Evolutionary conservation across 2,797 vertebrate species (phyloP).

Genomic region (Carapus acus): DNA sequence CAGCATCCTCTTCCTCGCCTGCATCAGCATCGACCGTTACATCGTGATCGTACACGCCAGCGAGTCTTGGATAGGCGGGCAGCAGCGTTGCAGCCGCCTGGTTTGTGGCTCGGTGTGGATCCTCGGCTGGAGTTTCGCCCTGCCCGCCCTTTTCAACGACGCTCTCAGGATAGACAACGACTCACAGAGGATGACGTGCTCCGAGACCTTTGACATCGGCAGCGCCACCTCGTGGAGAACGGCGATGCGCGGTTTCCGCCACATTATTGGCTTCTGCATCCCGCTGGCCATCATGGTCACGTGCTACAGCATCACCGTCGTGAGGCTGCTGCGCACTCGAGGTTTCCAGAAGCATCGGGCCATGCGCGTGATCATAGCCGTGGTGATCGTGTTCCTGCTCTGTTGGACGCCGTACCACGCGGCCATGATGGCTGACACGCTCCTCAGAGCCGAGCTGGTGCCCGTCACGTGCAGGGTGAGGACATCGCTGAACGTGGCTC

Average conservation of each 20-base stretch:
- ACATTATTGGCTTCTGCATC: constrained; percentile 69
- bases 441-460: constrained; percentile 48
- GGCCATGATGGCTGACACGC: constrained; percentile 55
- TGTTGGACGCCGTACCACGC: constrained; percentile 73
- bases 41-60: constrained; percentile 67
- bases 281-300: constrained; percentile 66
- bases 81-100: constrained; percentile 45
- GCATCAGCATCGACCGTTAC: constrained; percentile 77
- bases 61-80: constrained; percentile 25
- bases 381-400: constrained; percentile 70
- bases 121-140: constrained; percentile 51
- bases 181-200: constrained; percentile 10
- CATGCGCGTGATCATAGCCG: constrained; percentile 72
- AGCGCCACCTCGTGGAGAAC: constrained; percentile 46
- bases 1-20: constrained; percentile 75
- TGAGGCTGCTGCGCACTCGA: constrained; percentile 58
- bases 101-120: constrained; percentile 62
- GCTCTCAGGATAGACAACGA: accelerated
- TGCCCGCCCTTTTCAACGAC: constrained; percentile 61
- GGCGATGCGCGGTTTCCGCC: constrained; percentile 48
- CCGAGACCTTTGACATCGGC: constrained; percentile 40
- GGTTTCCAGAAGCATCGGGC: constrained; percentile 73
- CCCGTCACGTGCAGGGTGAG: constrained; percentile 27
- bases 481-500: constrained; percentile 30
- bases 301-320: constrained; percentile 68